Evolutionary conservation across 2,113 vertebrate genomes (phyloP).

Genomic region (Laticauda laticaudata): DNA sequence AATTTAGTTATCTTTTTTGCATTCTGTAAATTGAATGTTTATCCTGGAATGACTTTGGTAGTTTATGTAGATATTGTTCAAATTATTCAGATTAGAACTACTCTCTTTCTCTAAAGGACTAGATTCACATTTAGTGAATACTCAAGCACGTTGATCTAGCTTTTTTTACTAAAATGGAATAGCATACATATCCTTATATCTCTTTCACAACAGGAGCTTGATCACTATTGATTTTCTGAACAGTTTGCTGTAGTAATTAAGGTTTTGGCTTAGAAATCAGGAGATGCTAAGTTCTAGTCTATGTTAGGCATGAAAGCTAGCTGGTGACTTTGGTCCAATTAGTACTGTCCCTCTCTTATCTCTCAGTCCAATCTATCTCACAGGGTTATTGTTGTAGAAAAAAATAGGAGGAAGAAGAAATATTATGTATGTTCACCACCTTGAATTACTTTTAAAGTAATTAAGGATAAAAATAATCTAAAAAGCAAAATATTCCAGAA

Average conservation of each 20-base stretch:
- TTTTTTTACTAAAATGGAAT: background rate
- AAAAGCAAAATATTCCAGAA: background rate
- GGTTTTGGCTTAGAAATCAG: background rate
- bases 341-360: background rate
- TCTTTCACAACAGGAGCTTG: background rate
- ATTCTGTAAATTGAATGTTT: background rate
- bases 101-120: background rate
- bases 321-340: background rate
- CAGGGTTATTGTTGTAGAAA: background rate
- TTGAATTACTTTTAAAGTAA: background rate
- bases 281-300: background rate
- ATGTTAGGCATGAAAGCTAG: background rate
- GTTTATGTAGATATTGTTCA: background rate
- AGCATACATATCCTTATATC: background rate
- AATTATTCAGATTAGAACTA: background rate
- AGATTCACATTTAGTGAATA: background rate
- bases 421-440: background rate
- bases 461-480: background rate
- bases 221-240: background rate
- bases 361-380: background rate
- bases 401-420: background rate
- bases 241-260: background rate
- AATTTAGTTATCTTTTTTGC: background rate
- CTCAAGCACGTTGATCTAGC: background rate
- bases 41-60: background rate